Conservation (phyloP, 35 echinoderm and acorn worm genomes). For the Heliocidaris erythrogramma region DNA sequence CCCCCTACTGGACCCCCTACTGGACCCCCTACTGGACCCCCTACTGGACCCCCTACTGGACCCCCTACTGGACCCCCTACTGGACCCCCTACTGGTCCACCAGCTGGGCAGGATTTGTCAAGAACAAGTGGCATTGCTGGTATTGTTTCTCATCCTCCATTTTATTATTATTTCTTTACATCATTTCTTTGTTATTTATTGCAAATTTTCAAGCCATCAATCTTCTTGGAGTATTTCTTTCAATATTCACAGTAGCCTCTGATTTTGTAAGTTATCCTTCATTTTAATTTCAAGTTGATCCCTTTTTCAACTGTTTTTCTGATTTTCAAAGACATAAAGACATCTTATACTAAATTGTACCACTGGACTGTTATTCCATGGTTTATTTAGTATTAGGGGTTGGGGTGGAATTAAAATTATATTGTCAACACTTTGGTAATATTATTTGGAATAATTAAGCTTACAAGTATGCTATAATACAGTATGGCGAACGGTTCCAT, state of each 20-base stretch:
- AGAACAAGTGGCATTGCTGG: slow-evolving; percentile 49
- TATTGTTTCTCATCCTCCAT: background rate
- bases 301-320: no score
- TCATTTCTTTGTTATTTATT: background rate
- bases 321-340: no score
- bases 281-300: no score
- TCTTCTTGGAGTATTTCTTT: background rate
- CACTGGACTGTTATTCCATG: no score
- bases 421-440: no score
- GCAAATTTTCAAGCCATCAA: background rate
- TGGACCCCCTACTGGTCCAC: slow-evolving; percentile 50
- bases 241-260: background rate
- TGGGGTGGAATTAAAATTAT: no score
- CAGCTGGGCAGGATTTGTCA: slow-evolving; percentile 43
- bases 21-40: slow-evolving; percentile 45
- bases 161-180: background rate
- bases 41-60: slow-evolving; percentile 49
- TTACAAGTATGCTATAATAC: no score
- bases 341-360: no score
- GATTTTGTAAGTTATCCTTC: no score
- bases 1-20: slow-evolving; percentile 53
- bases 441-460: no score
- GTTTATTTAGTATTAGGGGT: no score
- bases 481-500: background rate
- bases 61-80: slow-evolving; percentile 33